phyloP scores from a whole-genome alignment of 2,113 vertebrate genomes.

The Delphinapterus leucas region DNA sequence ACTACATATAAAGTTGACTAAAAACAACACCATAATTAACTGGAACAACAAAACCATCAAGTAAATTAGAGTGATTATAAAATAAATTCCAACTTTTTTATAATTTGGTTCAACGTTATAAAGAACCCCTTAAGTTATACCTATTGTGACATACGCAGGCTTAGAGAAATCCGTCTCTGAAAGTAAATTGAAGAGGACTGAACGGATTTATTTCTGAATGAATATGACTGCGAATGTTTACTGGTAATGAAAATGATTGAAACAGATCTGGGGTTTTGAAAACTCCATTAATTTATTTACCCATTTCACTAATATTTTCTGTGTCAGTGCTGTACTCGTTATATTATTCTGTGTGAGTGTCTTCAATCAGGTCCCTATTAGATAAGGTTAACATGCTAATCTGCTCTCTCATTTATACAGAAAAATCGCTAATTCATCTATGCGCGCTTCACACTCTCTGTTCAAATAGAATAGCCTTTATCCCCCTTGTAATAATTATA shows the following conservation, averaged over 20 bases:
- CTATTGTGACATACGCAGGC: not conserved
- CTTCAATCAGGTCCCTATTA: not conserved
- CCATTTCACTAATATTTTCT: not conserved
- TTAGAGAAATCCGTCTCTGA: not conserved
- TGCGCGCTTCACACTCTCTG: not conserved
- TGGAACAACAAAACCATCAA: not conserved
- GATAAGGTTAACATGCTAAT: not conserved
- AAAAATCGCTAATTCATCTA: not conserved
- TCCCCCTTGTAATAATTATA: not conserved
- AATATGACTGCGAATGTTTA: not conserved
- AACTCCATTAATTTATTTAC: not conserved
- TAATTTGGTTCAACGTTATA: not conserved
- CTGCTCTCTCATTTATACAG: not conserved
- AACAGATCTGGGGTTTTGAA: not conserved
- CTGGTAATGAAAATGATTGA: not conserved
- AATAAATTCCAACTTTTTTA: not conserved
- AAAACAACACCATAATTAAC: not conserved
- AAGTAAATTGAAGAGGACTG: not conserved
- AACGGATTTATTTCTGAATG: not conserved
- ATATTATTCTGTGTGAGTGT: fast-evolving
- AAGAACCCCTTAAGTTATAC: not conserved
- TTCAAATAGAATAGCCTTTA: not conserved
- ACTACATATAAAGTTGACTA: not conserved
- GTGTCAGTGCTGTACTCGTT: not conserved
- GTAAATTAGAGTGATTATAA: not conserved